Base-by-base conservation (phyloP, 2,888 invertebrate species). In the Chymomyza procnemis region DNA sequence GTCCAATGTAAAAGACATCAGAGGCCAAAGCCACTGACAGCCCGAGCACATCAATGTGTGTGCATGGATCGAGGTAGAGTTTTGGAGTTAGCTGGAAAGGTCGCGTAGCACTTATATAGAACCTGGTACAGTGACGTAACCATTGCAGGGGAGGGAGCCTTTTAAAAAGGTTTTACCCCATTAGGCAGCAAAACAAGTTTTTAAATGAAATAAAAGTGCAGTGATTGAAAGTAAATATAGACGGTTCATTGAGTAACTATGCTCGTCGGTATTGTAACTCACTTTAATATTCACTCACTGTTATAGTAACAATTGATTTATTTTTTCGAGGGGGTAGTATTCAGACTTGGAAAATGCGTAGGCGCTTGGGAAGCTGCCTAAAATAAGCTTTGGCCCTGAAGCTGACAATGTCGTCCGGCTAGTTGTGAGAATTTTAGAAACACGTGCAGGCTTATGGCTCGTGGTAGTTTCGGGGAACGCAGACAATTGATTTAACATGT, bases 1-100 rank as follows among this genome's bases (percentile, higher is more conserved):
- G 69, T 82, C 75, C 84, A 75, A 71, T 75, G 61, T 54, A 62
- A 64, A 64, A 64, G 56, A 56, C 62, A 57, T 62, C 69, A 71
- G 41, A 61, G 66, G 61, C 46, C 46, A 59, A 41, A 59, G 34
- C 46, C 54, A 54, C 18, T 54, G 54, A 21, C 50, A 50, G 50
- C 18, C 16, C 8, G 50, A 50, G 50, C 50, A 50, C 16, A 21
- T 14, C 54, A 18, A 54, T 54, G 34, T 41, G 9, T 41, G 5
- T 3, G 34, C 1, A 26, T 12, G 34, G 34, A 41, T 12, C 34
- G 34, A 41, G 34, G 12, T 1, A 41, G 34, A 41, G 34, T 41
- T 9, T 12, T n/a, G n/a, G n/a, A n/a, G n/a, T n/a, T 3, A 41
- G 34, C 34, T 41, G 12, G 34, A 41, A 41, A 41, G 34, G 34